phyloP scores from a whole-genome alignment of 2,113 vertebrate genomes.

The Felis catus region DNA sequence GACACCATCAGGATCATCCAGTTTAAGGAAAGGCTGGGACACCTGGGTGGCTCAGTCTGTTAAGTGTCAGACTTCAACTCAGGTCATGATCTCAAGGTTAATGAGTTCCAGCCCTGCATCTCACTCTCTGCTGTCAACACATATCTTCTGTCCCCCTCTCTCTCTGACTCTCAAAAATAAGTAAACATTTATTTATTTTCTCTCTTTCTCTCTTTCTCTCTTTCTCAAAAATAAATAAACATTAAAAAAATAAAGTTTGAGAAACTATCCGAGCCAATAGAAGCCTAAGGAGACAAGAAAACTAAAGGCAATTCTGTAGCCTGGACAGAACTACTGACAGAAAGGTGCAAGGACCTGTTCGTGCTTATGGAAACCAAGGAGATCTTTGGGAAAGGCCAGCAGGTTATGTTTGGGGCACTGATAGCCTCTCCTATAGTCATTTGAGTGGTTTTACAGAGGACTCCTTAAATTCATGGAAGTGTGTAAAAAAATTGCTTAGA shows the following conservation, averaged over 20 bases:
- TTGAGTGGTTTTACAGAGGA: background rate
- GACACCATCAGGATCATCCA: background rate
- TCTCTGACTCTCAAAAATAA: too few species aligned
- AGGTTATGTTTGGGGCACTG: background rate
- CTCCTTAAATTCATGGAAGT: background rate
- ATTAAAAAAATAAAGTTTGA: background rate
- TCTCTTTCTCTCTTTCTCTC: too few species aligned
- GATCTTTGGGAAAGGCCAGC: background rate
- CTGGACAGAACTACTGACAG: background rate
- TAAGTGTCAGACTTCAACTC: too few species aligned
- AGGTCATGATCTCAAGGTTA: too few species aligned
- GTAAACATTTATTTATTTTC: too few species aligned
- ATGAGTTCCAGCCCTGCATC: too few species aligned
- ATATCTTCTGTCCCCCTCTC: too few species aligned
- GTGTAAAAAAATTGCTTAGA: background rate
- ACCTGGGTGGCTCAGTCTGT: too few species aligned
- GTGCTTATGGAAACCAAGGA: background rate
- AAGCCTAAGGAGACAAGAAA: background rate
- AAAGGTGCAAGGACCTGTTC: too few species aligned
- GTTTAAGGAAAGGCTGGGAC: background rate
- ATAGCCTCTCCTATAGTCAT: background rate
- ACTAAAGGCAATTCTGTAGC: background rate
- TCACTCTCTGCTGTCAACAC: too few species aligned
- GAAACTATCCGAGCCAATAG: background rate
- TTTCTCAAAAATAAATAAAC: too few species aligned